Conservation (phyloP, 2,797 vertebrate species). For the Kryptopterus vitreolus region DNA sequence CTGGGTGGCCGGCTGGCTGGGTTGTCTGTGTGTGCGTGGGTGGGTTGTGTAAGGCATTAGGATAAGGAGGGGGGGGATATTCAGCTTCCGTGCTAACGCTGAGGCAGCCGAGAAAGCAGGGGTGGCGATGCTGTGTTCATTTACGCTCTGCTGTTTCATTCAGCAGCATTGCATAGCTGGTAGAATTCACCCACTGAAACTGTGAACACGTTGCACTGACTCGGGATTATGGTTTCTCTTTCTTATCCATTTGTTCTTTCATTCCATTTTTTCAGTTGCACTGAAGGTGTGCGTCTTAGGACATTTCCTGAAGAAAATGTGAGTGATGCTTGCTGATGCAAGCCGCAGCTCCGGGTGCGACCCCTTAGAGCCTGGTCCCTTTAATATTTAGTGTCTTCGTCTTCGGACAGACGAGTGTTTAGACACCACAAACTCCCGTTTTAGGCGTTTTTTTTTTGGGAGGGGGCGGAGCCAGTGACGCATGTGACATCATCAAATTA, state of each 20-base stretch:
- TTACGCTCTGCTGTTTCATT: constrained; percentile 46
- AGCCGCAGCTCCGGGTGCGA: no score
- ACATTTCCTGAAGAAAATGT: no score
- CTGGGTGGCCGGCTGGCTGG: constrained; percentile 25
- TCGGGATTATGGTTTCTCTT: neutral
- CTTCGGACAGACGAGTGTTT: no score
- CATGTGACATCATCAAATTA: no score
- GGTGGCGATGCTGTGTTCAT: constrained; percentile 50
- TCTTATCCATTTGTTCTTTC: neutral
- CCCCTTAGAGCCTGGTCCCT: no score
- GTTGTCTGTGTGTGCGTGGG: constrained; percentile 6
- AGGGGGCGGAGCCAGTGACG: no score
- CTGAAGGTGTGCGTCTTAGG: neutral
- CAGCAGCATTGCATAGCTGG: constrained; percentile 12
- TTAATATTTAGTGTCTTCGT: no score
- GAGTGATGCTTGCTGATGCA: no score
- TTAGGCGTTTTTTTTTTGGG: no score
- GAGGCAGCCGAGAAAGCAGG: neutral
- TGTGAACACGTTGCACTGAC: constrained; percentile 5
- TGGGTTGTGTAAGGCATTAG: constrained; percentile 26
- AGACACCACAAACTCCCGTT: no score
- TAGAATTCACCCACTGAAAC: constrained; percentile 11
- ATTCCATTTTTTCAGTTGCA: neutral
- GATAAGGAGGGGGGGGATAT: constrained; percentile 21
- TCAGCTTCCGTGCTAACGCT: constrained; percentile 2